Evolutionary conservation across 2,797 vertebrate species (phyloP).

Genomic region (Gymnothorax javanicus): DNA sequence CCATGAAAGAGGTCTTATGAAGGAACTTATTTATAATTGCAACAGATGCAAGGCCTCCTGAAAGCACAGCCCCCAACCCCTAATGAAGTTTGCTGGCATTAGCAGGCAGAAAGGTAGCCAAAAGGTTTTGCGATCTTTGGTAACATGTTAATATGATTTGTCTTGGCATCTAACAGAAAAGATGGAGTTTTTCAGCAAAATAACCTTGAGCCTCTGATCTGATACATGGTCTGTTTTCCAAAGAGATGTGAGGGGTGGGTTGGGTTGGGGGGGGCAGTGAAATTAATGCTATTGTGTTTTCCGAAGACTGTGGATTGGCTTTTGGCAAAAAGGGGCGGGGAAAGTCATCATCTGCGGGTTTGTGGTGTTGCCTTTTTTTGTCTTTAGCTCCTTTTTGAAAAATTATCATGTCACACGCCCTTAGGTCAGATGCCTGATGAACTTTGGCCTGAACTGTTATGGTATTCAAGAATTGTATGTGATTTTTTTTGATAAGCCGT

Average conservation of each 20-base stretch:
- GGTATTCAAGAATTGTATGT: slow-evolving; percentile 63
- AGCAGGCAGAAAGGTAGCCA: slow-evolving; percentile 61
- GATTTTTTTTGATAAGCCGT: background rate
- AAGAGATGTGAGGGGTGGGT: slow-evolving; percentile 45
- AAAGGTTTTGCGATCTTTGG: slow-evolving; percentile 73
- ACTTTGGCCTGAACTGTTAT: slow-evolving; percentile 66
- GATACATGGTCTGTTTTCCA: slow-evolving; percentile 67
- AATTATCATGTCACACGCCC: slow-evolving; percentile 72
- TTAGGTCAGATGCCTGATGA: slow-evolving; percentile 62
- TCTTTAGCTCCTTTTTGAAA: slow-evolving; percentile 63
- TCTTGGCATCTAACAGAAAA: slow-evolving; percentile 71
- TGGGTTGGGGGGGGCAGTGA: slow-evolving; percentile 62
- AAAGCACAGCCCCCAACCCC: slow-evolving; percentile 47
- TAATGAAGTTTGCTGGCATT: slow-evolving; percentile 75
- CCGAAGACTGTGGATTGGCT: slow-evolving; percentile 66
- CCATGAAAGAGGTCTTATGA: slow-evolving; percentile 72
- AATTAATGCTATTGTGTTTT: slow-evolving; percentile 76
- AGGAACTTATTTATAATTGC: slow-evolving; percentile 80
- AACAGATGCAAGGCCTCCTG: slow-evolving; percentile 69
- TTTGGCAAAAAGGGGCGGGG: slow-evolving; percentile 56
- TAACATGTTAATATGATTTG: slow-evolving; percentile 79
- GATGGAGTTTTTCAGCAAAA: slow-evolving; percentile 66
- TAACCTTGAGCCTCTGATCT: slow-evolving; percentile 68
- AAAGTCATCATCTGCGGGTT: background rate
- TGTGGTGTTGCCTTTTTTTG: slow-evolving; percentile 54